Evolutionary conservation across 2,113 vertebrate species (phyloP).

Genomic region (Pimephales promelas): DNA sequence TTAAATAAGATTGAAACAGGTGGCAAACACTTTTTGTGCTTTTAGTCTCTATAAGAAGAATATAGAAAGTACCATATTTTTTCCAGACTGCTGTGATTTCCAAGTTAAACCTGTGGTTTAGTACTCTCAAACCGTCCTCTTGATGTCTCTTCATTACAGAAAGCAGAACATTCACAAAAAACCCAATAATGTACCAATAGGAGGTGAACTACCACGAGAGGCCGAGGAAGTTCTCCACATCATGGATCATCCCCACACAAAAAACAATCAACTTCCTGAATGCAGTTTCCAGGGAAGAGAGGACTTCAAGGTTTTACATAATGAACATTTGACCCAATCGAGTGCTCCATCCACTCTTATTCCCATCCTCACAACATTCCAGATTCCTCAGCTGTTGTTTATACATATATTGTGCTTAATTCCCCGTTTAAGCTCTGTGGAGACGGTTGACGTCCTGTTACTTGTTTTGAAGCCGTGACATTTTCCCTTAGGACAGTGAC

Average conservation of each 20-base stretch:
- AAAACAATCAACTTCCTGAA: neutral
- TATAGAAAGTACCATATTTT: no score
- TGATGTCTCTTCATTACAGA: conserved; percentile 31
- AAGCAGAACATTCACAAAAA: conserved; percentile 34
- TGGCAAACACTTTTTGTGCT: neutral
- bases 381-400: neutral
- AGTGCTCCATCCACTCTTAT: neutral
- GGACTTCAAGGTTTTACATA: neutral
- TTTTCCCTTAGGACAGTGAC: conserved; percentile 4
- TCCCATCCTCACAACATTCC: conserved; percentile 9
- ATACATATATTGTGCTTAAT: conserved; percentile 6
- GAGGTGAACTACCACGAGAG: conserved; percentile 2
- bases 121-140: neutral
- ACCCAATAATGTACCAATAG: conserved; percentile 23
- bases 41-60: neutral
- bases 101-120: neutral
- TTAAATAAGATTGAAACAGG: neutral
- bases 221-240: conserved; percentile 13
- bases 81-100: neutral
- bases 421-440: neutral
- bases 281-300: neutral
- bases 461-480: neutral
- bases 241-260: neutral
- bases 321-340: neutral
- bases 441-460: neutral